A percentile compares a stretch with the other conserved stretches of the same genome.
These are phyloP conservation scores for Clanis bilineata DNA, from an alignment of 2,888 invertebrate genomes.

Conservation along the genomic window DNA sequence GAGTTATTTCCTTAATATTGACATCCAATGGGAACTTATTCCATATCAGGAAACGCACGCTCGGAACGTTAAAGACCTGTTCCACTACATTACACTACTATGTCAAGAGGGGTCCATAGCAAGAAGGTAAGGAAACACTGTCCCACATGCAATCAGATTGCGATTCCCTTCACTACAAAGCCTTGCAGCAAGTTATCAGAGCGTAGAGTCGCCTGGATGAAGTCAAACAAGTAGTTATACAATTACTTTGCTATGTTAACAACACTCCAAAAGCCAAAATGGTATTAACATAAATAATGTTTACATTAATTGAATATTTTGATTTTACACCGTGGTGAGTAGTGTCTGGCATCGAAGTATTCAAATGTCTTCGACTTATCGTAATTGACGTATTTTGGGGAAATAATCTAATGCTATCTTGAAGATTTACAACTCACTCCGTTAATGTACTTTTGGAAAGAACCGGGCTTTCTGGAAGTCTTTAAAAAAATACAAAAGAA, in stretches of 20 bases:
- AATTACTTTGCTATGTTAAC: background rate
- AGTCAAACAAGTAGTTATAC: constrained; percentile 6
- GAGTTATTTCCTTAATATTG: no score
- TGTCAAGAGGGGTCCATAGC: background rate
- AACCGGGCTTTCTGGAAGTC: background rate
- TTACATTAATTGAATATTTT: no score
- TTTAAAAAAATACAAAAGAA: background rate
- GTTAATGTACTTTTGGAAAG: background rate
- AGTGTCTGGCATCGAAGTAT: no score
- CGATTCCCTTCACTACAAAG: constrained; percentile 11
- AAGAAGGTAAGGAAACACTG: constrained; percentile 2
- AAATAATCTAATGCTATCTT: no score
- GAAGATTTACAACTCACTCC: background rate
- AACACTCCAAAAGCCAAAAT: background rate
- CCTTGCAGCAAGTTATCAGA: constrained; percentile 11
- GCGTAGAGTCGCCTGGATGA: constrained; percentile 9
- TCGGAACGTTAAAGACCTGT: background rate
- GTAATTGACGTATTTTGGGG: no score
- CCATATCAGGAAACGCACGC: no score
- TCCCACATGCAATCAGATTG: background rate
- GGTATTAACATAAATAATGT: background rate
- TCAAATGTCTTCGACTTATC: no score
- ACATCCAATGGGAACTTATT: no score
- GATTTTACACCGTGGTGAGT: no score
- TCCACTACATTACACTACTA: background rate